Base-by-base conservation (phyloP, 2,113 vertebrate species). In the Oxyura jamaicensis region DNA sequence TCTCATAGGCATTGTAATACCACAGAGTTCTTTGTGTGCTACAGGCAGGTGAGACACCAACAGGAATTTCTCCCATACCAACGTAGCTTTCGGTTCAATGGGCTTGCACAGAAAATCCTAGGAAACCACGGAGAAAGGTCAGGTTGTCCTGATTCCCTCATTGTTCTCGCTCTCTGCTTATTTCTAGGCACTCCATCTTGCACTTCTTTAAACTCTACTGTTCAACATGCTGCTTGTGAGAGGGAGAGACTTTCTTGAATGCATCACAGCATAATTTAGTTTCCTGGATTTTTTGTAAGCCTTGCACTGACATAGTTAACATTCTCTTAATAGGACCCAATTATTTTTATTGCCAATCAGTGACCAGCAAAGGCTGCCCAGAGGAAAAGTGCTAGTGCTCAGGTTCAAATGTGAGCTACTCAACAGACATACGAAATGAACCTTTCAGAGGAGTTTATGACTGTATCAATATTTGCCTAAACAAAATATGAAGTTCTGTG, bases 81-180 rank as follows among this genome's bases (percentile, higher is more conserved):
- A 6, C 0, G 0, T 56, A 39, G 22, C 26, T 69, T 88, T 86
- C 35, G n/a, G 48, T 42, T 36, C 13, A 19, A 21, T 3, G 2
- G 13, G 4, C 39, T 36, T 89, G 55, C 3, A 2, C 28, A 74
- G 28, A 41, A 96, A 85, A 74, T 52, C 17, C 55, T 56, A 29
- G 41, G 69, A 68, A 65, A 60, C 33, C 11, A 42, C 48, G 10
- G 56, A 20, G 20, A 83, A 90, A 58, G 15, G 11, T 62, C 20
- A 71, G 22, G 22, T 71, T 88, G 35, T 71, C 26, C 35, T 85
- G 59, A 42, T 9, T 25, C 25, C 41, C 33, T 33, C 17, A 4
- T 52, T 39, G 35, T 10, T 82, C 31, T 60, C 52, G 22, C 9
- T 73, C 23, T 67, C 28, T 10, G 3, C n/a, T 91, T 46, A 9